Conservation (phyloP, 2,888 invertebrate genomes). For the Ceriagrion tenellum region DNA sequence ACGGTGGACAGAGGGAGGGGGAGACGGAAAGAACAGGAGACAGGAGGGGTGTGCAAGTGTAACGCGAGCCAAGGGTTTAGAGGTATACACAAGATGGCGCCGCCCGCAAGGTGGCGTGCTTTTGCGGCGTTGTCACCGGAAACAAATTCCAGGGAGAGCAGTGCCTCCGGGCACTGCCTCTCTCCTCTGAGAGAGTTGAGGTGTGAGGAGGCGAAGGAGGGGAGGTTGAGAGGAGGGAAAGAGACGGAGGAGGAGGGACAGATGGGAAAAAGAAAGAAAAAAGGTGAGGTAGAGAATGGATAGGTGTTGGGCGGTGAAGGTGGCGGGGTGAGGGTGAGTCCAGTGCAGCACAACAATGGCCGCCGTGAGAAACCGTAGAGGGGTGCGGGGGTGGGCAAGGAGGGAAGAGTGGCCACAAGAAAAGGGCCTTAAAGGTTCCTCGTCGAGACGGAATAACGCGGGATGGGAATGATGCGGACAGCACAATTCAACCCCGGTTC, state of each 20-base stretch:
- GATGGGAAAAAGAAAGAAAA: not conserved
- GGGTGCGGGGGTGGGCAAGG: not conserved
- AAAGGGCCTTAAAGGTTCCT: not conserved
- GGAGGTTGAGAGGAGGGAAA: not conserved
- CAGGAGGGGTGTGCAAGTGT: no score
- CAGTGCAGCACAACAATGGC: not conserved
- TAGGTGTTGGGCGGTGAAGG: not conserved
- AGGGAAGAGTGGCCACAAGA: not conserved
- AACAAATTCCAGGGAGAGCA: constrained; percentile 31
- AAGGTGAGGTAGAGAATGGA: not conserved
- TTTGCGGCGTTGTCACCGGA: constrained; percentile 36
- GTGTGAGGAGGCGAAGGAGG: not conserved
- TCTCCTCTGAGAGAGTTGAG: not conserved
- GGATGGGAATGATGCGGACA: no score
- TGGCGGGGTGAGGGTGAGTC: no score
- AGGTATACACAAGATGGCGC: not conserved
- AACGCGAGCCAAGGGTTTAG: not conserved
- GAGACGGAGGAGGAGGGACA: not conserved
- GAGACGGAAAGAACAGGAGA: no score
- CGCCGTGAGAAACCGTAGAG: not conserved
- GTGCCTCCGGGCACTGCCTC: not conserved
- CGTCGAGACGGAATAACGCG: not conserved
- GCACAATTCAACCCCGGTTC: no score
- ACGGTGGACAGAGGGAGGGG: no score
- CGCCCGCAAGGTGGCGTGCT: constrained; percentile 1